Evolutionary conservation across 2,888 invertebrate genomes (phyloP), one percentile per base, ranked within the genome.

Genomic region (Cerceris rybyensis): DNA sequence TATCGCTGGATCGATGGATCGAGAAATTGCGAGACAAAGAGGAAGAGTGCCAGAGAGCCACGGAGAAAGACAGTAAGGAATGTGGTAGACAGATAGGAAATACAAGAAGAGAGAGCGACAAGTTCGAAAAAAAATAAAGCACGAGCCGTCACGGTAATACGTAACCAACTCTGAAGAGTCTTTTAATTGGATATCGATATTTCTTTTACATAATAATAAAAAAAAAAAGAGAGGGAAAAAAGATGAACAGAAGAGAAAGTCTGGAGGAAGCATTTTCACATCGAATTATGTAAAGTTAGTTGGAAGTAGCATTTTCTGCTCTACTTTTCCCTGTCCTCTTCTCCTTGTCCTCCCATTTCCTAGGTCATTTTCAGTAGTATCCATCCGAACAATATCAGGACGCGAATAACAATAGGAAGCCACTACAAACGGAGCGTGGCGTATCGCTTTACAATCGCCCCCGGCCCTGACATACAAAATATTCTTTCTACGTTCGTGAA

Each of bases 371-470:
- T 49, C 68, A 16, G 52, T 50, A 54, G 52, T 39, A 80, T 75
- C 64, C 75, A 42, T 61, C 64, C n/a, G 65, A 71, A 66, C 80
- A 80, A 80, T 80, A 68, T 66, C 52, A 68, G 71, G 69, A 80
- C 68, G 68, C 60, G 68, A 70, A 17, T 68, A 70, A 80, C 80
- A 80, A 80, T 75, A 43, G 75, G 69, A 80, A 68, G 75, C 70
- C 68, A 69, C 70, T 67, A 80, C 68, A 75, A 80, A 67, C 80
- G 75, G 68, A 75, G 75, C 80, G 68, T 71, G 75, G 80, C 68
- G 64, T 80, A 80, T 80, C 80, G 80, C 80, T 75, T 80, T 80
- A 75, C 80, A 80, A 80, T 80, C 80, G 60, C 64, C 67, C 63
- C 67, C 67, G 70, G 80, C 74, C 80, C 57, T 80, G 80, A 65